Percentiles rank a stretch among this genome's conserved stretches.
These are phyloP conservation scores for Protodeltote pygarga DNA, from an alignment of 2,888 invertebrate genomes.

Conservation along the genomic window DNA sequence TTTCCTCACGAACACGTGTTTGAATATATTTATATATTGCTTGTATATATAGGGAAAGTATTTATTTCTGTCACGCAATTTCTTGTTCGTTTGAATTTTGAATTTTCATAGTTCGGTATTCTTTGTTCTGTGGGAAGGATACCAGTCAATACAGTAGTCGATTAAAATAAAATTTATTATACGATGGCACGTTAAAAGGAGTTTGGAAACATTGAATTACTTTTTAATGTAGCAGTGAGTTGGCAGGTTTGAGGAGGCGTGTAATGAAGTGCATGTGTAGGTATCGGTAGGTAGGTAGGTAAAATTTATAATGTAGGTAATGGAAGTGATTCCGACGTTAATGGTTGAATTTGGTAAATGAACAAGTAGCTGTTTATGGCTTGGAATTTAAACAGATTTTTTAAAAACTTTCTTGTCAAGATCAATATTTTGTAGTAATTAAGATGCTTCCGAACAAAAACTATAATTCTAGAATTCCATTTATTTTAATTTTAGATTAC, in stretches of 20 bases:
- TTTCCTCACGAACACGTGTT: slow-evolving; percentile 85
- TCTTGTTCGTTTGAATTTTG: slow-evolving; percentile 69
- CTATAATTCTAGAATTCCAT: no score
- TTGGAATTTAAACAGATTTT: no score
- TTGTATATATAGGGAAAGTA: slow-evolving; percentile 69
- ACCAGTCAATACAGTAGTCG: slow-evolving; percentile 61
- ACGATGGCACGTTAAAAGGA: slow-evolving; percentile 66
- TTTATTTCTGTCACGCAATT: slow-evolving; percentile 84
- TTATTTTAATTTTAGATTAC: no score
- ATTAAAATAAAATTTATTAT: slow-evolving; percentile 71
- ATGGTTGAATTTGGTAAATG: no score
- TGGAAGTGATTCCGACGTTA: no score
- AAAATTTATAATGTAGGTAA: no score
- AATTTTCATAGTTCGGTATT: slow-evolving; percentile 68
- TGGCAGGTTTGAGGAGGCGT: slow-evolving; percentile 29
- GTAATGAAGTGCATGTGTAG: slow-evolving; percentile 34
- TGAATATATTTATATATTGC: slow-evolving; percentile 68
- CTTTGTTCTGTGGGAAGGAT: slow-evolving; percentile 52
- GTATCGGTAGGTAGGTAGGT: slow-evolving; percentile 31
- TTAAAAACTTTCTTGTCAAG: no score
- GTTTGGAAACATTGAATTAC: slow-evolving; percentile 54
- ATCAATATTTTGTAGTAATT: no score
- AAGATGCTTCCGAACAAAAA: no score
- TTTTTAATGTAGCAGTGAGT: slow-evolving; percentile 50
- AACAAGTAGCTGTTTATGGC: no score